Conservation (phyloP, 2,797 vertebrate species). For the Arrhamphus sclerolepis region DNA sequence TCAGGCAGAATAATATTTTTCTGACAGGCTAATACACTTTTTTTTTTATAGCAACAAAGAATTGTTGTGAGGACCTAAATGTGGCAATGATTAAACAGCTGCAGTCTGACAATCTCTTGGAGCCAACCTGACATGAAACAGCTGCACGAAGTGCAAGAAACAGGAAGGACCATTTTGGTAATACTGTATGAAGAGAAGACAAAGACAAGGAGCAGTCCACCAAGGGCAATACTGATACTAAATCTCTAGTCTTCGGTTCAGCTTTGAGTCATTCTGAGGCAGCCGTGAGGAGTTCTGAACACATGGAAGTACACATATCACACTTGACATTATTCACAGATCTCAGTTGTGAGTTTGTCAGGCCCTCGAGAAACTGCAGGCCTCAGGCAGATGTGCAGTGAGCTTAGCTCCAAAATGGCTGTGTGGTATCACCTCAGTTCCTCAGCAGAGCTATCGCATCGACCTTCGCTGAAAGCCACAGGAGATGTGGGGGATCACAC, state of each 20-base stretch:
- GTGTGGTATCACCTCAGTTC: constrained; percentile 52
- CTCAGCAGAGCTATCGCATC: constrained; percentile 50
- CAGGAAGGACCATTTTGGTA: constrained; percentile 65
- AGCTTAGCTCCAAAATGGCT: constrained; percentile 54
- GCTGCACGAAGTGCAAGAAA: constrained; percentile 55
- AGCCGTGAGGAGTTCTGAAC: constrained; percentile 52
- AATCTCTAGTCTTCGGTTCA: constrained; percentile 42
- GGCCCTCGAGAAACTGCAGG: constrained; percentile 47
- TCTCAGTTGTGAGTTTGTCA: constrained; percentile 50
- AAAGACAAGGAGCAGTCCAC: constrained; percentile 41
- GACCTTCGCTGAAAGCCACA: constrained; percentile 64
- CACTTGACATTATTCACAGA: constrained; percentile 58
- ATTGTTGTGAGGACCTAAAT: constrained; percentile 51
- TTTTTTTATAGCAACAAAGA: constrained; percentile 43
- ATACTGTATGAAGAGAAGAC: constrained; percentile 39
- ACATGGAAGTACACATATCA: constrained; percentile 56
- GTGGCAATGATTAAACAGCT: constrained; percentile 63
- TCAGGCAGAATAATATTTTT: constrained; percentile 29
- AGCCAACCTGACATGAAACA: constrained; percentile 65
- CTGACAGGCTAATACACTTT: constrained; percentile 34
- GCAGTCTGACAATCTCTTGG: constrained; percentile 62
- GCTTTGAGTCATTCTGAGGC: constrained; percentile 42
- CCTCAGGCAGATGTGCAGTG: constrained; percentile 43
- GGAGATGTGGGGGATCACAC: constrained; percentile 31
- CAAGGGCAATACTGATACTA: constrained; percentile 33